Base-by-base conservation (phyloP, 2,888 invertebrate genomes). In the Alloscopus bannaensis region DNA sequence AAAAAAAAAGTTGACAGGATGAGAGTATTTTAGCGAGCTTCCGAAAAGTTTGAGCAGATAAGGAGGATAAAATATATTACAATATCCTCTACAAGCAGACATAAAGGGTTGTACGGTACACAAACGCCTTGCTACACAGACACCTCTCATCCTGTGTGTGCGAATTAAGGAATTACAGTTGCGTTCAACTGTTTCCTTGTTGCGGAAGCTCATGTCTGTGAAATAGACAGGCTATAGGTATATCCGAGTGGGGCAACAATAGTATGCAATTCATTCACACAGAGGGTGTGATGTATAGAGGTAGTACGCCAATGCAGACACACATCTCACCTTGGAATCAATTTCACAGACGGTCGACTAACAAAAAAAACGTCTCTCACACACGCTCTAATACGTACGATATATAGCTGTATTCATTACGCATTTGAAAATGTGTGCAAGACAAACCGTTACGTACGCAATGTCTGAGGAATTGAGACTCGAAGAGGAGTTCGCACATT, bases 241-340 rank as follows among this genome's bases (percentile, higher is more conserved):
- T 24, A 11, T n/a, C 26, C 11, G n/a, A 22, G n/a, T 16, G n/a
- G 59, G 40, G 36, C 31, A 60, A 40, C 22, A 40, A 60, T 40
- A 40, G 24, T 13, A 18, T n/a, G n/a, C n/a, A 62, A 64, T 47
- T 29, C 18, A 28, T 31, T 40, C 31, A 13, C 40, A 40, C 40
- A 40, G n/a, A n/a, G n/a, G n/a, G n/a, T n/a, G n/a, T n/a, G n/a
- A n/a, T n/a, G n/a, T n/a, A n/a, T n/a, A 36, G 8, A 36, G 36
- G 36, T 36, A 8, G 6, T 36, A 13, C 36, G 4, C 55, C 8
- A 22, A 55, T 22, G 2, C 2, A 2, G 31, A n/a, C 55, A 6
- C 13, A 59, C 18, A 55, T 47, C 71, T 79, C 66, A 79, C 79
- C 79, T 79, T 79, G 79, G 79, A 79, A 71, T 65, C 60, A 36